Conservation (phyloP, 2,888 invertebrate genomes). For the Elaeidobius kamerunicus region DNA sequence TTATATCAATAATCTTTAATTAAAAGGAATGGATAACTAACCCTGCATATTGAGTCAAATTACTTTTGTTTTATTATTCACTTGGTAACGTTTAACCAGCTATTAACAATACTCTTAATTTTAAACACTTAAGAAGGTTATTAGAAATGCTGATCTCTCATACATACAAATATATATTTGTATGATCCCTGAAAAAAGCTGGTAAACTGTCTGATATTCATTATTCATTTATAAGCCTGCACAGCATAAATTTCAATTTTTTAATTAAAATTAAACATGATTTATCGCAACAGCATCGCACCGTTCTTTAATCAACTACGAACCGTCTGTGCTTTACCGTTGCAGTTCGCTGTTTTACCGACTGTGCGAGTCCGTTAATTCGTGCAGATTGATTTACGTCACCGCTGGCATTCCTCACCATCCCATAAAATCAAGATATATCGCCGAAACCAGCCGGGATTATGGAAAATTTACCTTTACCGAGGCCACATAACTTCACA, state of each 20-base stretch:
- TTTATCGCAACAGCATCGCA: constrained; percentile 20
- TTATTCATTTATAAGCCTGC: neutral
- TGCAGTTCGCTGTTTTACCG: constrained; percentile 30
- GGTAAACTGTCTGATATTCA: neutral
- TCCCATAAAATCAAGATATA: constrained; percentile 47
- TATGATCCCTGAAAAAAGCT: neutral
- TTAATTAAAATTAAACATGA: constrained; percentile 27
- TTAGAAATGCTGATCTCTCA: too few species aligned
- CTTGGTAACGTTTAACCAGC: too few species aligned
- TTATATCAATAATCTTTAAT: too few species aligned
- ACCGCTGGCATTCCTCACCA: constrained; percentile 45
- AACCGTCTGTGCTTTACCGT: constrained; percentile 21
- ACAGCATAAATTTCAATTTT: constrained; percentile 27
- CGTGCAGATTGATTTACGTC: constrained; percentile 48
- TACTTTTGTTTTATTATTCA: too few species aligned
- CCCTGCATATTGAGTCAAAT: too few species aligned
- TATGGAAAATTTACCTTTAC: constrained; percentile 42
- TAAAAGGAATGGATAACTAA: too few species aligned
- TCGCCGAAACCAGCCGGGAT: constrained; percentile 40
- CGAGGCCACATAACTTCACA: constrained; percentile 25
- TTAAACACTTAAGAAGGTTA: too few species aligned
- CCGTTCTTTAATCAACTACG: constrained; percentile 30
- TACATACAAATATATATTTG: neutral
- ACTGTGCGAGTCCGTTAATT: constrained; percentile 43
- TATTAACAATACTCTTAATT: too few species aligned